phyloP scores from a whole-genome alignment of 2,888 invertebrate genomes.

The Scaptomyza polygonia region DNA sequence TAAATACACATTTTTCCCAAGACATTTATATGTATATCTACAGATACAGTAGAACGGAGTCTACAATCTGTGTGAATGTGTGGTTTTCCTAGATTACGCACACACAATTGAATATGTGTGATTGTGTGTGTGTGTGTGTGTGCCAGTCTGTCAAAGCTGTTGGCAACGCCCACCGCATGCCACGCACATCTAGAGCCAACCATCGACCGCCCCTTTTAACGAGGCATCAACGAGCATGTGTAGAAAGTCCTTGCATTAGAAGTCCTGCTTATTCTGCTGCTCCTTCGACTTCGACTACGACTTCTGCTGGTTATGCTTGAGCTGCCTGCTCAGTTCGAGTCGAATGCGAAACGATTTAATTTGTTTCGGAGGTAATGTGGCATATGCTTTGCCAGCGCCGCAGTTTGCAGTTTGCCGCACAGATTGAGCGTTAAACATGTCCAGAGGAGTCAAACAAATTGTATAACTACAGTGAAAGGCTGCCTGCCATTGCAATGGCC shows the following conservation, averaged over 20 bases:
- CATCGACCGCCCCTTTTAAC: slow-evolving; percentile 68
- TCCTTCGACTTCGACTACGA: neutral
- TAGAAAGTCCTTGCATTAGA: slow-evolving; percentile 25
- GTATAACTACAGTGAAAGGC: neutral
- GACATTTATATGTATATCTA: slow-evolving; percentile 21
- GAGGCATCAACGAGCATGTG: slow-evolving; percentile 54
- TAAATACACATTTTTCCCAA: slow-evolving; percentile 52
- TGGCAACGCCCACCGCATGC: slow-evolving; percentile 72
- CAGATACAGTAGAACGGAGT: slow-evolving; percentile 19
- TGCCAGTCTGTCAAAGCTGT: slow-evolving; percentile 26
- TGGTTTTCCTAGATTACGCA: slow-evolving; percentile 68
- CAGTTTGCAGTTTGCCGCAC: slow-evolving; percentile 69
- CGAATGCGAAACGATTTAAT: slow-evolving; percentile 77
- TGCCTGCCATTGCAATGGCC: slow-evolving; percentile 48
- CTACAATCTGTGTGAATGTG: slow-evolving; percentile 35
- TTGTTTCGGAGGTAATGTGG: slow-evolving; percentile 78
- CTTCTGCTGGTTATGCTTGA: slow-evolving; percentile 54
- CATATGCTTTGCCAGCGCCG: slow-evolving; percentile 62
- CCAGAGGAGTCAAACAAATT: slow-evolving; percentile 30
- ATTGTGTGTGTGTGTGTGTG: slow-evolving; percentile 8
- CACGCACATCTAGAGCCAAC: slow-evolving; percentile 49
- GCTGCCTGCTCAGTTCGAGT: slow-evolving; percentile 55
- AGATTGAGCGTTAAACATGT: slow-evolving; percentile 76
- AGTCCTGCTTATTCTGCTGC: slow-evolving; percentile 18
- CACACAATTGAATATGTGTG: slow-evolving; percentile 59